Evolutionary conservation across 2,113 vertebrate species (phyloP).

Genomic region (Centropristis striata): DNA sequence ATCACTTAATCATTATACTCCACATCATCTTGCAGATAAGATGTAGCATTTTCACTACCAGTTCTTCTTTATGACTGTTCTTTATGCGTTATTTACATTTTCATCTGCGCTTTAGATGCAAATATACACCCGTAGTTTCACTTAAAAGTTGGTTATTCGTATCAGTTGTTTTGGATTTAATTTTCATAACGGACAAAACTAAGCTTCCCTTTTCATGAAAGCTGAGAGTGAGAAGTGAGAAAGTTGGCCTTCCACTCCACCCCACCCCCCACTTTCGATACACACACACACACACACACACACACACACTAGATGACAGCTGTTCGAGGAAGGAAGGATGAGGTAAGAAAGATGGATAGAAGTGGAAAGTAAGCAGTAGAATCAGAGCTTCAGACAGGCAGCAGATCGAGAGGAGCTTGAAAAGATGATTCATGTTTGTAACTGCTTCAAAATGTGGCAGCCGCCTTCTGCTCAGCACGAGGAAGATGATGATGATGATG

Average conservation of each 20-base stretch:
- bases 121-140: conserved; percentile 23
- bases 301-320: conserved; percentile 9
- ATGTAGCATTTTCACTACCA: not conserved
- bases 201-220: conserved; percentile 31
- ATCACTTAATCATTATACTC: too few species aligned
- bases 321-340: conserved; percentile 6
- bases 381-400: not conserved
- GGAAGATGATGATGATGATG: conserved; percentile 4
- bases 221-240: conserved; percentile 63
- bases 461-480: conserved; percentile 19
- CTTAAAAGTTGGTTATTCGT: not conserved
- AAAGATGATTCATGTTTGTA: conserved; percentile 49
- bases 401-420: not conserved
- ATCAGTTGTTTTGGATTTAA: not conserved
- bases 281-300: not conserved
- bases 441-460: conserved; percentile 51
- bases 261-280: not conserved
- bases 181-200: not conserved
- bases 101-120: not conserved
- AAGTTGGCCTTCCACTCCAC: not conserved
- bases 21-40: not conserved
- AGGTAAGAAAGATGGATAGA: not conserved
- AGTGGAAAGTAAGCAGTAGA: not conserved
- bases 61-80: not conserved
- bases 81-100: not conserved